These are phyloP conservation scores for Agrochola macilenta DNA, from an alignment of 2,888 invertebrate genomes.

Conservation along the genomic window DNA sequence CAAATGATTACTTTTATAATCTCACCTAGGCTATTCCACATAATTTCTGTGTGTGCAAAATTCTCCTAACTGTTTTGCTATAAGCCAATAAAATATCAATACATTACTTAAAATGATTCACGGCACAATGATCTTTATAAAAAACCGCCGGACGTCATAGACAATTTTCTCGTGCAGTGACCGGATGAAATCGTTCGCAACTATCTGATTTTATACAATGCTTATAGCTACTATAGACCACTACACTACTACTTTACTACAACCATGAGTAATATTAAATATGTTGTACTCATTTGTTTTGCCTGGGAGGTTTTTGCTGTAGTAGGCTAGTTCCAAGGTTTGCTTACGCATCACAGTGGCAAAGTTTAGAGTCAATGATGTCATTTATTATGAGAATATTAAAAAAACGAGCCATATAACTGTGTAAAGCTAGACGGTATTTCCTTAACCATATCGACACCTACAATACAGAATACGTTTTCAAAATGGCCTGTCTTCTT, in stretches of 20 bases:
- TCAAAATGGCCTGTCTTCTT: constrained; percentile 29
- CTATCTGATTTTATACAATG: constrained; percentile 42
- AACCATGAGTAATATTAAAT: constrained; percentile 34
- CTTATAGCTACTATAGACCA: constrained; percentile 15
- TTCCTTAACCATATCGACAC: constrained; percentile 17
- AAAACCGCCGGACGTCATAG: constrained; percentile 65
- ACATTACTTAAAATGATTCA: constrained; percentile 61
- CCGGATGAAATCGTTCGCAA: constrained; percentile 77
- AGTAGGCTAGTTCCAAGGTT: constrained; percentile 38
- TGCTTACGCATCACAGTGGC: constrained; percentile 35
- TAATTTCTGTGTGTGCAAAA: neutral
- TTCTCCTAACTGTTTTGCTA: constrained; percentile 20
- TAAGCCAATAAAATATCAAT: constrained; percentile 35
- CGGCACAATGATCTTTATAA: constrained; percentile 60
- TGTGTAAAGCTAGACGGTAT: neutral
- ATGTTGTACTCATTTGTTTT: constrained; percentile 39
- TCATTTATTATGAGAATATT: constrained; percentile 24
- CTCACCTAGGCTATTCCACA: neutral
- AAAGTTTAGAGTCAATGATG: constrained; percentile 32
- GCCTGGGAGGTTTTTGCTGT: constrained; percentile 35
- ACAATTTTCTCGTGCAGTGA: constrained; percentile 79
- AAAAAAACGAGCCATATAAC: constrained; percentile 5
- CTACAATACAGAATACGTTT: neutral
- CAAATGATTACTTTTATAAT: neutral
- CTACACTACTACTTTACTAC: too few species aligned